Evolutionary conservation across 2,888 invertebrate species (phyloP).

Genomic region (Drosophila borealis): DNA sequence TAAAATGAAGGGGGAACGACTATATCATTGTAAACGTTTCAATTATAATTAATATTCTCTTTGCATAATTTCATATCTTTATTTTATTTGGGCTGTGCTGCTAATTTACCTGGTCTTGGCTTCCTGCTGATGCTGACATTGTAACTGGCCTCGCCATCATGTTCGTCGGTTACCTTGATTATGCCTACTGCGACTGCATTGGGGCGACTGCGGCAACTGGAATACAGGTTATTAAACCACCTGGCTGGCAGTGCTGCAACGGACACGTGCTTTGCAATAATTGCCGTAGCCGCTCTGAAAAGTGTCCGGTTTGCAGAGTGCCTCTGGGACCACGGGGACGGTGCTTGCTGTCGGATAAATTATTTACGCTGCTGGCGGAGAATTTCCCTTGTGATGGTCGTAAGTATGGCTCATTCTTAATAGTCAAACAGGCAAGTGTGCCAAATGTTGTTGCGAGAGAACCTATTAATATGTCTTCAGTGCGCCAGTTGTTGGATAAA

Average conservation of each 20-base stretch:
- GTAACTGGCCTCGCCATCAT: neutral
- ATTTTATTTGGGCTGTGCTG: slow-evolving; percentile 3
- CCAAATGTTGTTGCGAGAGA: slow-evolving; percentile 24
- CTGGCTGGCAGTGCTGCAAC: slow-evolving; percentile 86
- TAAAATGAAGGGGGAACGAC: slow-evolving; percentile 6
- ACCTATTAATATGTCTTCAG: slow-evolving; percentile 63
- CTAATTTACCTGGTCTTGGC: neutral
- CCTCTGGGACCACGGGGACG: slow-evolving; percentile 85
- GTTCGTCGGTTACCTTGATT: neutral
- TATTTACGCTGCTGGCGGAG: slow-evolving; percentile 84
- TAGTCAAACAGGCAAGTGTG: slow-evolving; percentile 23
- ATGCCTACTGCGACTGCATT: slow-evolving; percentile 7
- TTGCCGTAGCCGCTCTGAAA: slow-evolving; percentile 85
- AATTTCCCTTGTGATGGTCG: slow-evolving; percentile 84
- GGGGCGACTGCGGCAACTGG: neutral
- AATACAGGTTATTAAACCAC: slow-evolving; percentile 84
- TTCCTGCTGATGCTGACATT: neutral
- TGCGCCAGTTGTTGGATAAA: slow-evolving; percentile 52
- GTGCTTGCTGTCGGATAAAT: slow-evolving; percentile 85
- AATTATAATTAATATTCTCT: slow-evolving; percentile 18
- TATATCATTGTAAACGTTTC: slow-evolving; percentile 4
- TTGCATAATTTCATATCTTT: slow-evolving; percentile 12
- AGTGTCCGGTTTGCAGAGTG: slow-evolving; percentile 85
- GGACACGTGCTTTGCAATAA: slow-evolving; percentile 85
- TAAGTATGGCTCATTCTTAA: slow-evolving; percentile 58